These are phyloP conservation scores for Myotis findleyi DNA, from an alignment of 2,797 vertebrate species.

Conservation along the genomic window DNA sequence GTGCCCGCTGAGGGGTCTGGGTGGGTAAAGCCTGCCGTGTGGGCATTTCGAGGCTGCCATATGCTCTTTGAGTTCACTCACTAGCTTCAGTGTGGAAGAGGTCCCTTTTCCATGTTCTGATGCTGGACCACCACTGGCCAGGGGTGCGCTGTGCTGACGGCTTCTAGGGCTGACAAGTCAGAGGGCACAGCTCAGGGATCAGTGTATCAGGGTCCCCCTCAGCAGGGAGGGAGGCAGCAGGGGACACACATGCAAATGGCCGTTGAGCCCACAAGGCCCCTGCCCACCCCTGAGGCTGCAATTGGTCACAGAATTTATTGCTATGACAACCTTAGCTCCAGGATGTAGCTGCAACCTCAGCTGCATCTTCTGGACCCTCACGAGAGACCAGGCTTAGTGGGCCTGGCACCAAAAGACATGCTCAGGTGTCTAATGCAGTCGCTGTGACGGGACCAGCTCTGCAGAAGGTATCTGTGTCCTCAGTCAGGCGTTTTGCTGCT, in stretches of 20 bases:
- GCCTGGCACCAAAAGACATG: not conserved
- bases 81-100: not conserved
- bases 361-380: not conserved
- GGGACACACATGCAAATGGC: not conserved
- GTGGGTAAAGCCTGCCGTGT: not conserved
- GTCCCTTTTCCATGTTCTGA: not conserved
- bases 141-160: not conserved
- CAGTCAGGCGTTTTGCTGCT: not conserved
- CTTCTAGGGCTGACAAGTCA: not conserved
- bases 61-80: not conserved
- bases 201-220: not conserved
- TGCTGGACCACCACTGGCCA: not conserved
- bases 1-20: not conserved
- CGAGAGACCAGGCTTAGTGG: not conserved
- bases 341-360: not conserved
- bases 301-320: not conserved
- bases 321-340: not conserved
- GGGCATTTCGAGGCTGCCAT: not conserved
- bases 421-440: fast-evolving
- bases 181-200: not conserved
- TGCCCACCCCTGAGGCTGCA: fast-evolving
- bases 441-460: not conserved
- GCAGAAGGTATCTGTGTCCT: not conserved
- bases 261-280: not conserved
- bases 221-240: not conserved